Base-by-base conservation (phyloP, 2,888 invertebrate species). In the Adelphocoris suturalis region DNA sequence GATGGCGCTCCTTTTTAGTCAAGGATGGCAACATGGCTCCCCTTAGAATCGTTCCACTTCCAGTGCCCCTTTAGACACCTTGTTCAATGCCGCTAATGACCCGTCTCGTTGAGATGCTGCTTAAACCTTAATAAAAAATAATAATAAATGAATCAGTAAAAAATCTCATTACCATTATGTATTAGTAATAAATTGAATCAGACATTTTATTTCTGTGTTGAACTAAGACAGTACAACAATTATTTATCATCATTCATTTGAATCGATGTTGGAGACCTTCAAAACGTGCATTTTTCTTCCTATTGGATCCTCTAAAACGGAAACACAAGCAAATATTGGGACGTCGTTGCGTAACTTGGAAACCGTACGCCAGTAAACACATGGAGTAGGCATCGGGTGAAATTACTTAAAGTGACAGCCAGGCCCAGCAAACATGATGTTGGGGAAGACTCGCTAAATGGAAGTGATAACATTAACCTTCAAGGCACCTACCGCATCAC, bases 351-450 rank as follows among this genome's bases (percentile, higher is more conserved):
- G 78, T 78, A 78, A 78, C 78, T 78, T 47, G 47, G 78, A 78
- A 78, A 78, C 78, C 78, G 78, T 78, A 19, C 19, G 78, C 78
- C 78, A 11, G 46, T 78, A 78, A 78, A n/a, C 37, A 37, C 46
- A 78, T 46, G 47, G 46, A 78, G 47, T n/a, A n/a, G n/a, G 37
- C 46, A 78, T 47, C n/a, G 46, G 46, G 78, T 78, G 78, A 78
- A 78, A 78, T 78, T 78, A 78, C 14, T 78, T 78, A 19, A 78
- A 47, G 37, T 78, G 78, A 78, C 78, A 78, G 47, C 78, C 78
- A 46, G 78, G 78, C 78, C 78, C 46, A 37, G 68, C 68, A 68
- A 68, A 68, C 68, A 68, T 68, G 19, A 68, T 68, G 68, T 68
- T 68, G 68, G 68, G 19, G 68, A 68, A 68, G 68, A 68, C 78